A percentile compares a stretch with the other conserved stretches of the same genome.
These are phyloP conservation scores for Pseudocheirus occidentalis DNA, from an alignment of 2,797 vertebrate genomes.

Conservation along the genomic window DNA sequence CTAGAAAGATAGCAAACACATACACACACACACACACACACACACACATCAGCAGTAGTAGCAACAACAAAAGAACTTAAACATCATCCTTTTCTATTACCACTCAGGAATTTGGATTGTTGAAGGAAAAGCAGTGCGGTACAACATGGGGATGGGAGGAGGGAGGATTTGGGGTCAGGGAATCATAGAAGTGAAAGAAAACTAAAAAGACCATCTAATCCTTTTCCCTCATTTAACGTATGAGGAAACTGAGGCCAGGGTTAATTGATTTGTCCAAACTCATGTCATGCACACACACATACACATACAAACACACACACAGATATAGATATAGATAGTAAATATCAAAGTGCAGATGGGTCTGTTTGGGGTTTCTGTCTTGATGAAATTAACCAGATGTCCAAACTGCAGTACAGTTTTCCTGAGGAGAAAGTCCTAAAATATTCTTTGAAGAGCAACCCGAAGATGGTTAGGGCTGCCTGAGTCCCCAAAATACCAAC, in stretches of 20 bases:
- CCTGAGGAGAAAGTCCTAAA: not conserved
- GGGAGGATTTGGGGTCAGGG: not conserved
- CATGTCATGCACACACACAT: not conserved
- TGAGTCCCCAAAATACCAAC: too few relatives aligned
- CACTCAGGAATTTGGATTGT: not conserved
- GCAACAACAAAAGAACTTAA: not conserved
- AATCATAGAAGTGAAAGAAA: not conserved
- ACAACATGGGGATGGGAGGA: not conserved
- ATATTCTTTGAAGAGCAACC: too few relatives aligned
- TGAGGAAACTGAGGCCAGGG: not conserved
- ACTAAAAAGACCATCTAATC: not conserved
- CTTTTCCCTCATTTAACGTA: not conserved
- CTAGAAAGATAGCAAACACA: not conserved
- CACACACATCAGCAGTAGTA: not conserved
- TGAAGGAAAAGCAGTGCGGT: not conserved
- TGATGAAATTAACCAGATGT: not conserved
- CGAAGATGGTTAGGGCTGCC: too few relatives aligned
- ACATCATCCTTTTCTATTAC: not conserved
- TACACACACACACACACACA: not conserved
- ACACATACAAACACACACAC: too few relatives aligned
- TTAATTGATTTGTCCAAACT: not conserved
- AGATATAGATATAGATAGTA: too few relatives aligned
- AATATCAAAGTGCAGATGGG: not conserved
- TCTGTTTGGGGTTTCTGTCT: not conserved
- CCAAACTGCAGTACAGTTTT: not conserved